Percentiles rank a stretch among this genome's conserved stretches.
These are phyloP conservation scores for Gastrophysa polygoni DNA, from an alignment of 2,888 invertebrate genomes.

Conservation along the genomic window DNA sequence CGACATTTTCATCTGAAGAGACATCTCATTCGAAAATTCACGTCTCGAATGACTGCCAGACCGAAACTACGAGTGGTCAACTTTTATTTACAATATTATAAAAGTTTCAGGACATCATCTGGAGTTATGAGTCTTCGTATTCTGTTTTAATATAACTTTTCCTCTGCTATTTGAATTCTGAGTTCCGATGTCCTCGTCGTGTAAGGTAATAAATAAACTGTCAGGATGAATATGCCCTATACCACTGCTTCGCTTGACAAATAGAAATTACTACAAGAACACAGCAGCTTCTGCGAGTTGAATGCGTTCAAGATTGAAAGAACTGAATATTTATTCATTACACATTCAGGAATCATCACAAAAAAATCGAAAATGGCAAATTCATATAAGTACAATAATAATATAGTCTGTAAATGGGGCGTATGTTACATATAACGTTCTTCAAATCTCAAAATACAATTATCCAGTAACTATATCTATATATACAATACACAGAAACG, in stretches of 20 bases:
- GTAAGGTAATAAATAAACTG: neutral
- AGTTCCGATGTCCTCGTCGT: slow-evolving; percentile 23
- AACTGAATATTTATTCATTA: too few relatives aligned
- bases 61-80: neutral
- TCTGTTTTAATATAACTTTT: slow-evolving; percentile 34
- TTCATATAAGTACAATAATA: too few relatives aligned
- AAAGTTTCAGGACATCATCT: slow-evolving; percentile 32
- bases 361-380: too few relatives aligned
- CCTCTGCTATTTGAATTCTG: slow-evolving; percentile 31
- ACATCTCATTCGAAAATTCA: too few relatives aligned
- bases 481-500: neutral
- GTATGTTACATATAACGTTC: too few relatives aligned
- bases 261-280: neutral
- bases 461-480: too few relatives aligned
- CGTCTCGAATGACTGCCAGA: neutral
- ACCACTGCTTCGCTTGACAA: neutral
- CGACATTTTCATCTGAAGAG: too few relatives aligned
- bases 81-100: slow-evolving; percentile 21
- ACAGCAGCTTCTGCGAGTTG: neutral
- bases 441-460: too few relatives aligned
- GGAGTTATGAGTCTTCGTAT: slow-evolving; percentile 25
- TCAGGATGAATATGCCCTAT: neutral
- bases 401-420: too few relatives aligned
- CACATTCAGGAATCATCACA: too few relatives aligned
- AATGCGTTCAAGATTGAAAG: neutral